Evolutionary conservation across 1,140 invertebrate species (phyloP).

Genomic region (Oreohelix idahoensis): DNA sequence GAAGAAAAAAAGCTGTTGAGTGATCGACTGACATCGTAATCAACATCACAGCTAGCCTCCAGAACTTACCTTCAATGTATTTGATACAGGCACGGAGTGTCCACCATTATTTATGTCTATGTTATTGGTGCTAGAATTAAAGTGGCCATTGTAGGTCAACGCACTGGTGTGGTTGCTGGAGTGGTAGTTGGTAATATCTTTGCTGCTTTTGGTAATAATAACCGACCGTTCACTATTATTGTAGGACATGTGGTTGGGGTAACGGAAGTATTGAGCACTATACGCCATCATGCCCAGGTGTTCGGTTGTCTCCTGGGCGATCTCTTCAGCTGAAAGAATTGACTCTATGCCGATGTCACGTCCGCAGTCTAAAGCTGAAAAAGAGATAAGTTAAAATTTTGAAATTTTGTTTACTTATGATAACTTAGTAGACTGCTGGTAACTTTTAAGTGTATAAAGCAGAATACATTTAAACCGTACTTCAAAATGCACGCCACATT

Average conservation of each 20-base stretch:
- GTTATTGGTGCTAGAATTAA: background rate
- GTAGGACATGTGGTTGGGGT: background rate
- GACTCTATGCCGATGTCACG: constrained; percentile 83
- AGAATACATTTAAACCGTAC: too few species aligned
- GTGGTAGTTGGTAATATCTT: background rate
- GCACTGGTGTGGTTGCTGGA: background rate
- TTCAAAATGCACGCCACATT: too few species aligned
- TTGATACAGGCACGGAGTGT: background rate
- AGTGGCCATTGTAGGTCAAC: background rate
- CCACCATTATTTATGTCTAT: background rate
- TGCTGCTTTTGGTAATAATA: background rate
- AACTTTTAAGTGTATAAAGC: too few species aligned
- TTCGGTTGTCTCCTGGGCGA: constrained; percentile 92
- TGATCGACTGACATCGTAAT: too few species aligned
- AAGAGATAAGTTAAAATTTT: too few species aligned
- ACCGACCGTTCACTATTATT: background rate
- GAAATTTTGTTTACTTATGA: too few species aligned
- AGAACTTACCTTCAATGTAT: background rate
- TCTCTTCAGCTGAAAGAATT: constrained; percentile 90
- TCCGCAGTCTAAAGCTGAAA: constrained; percentile 70
- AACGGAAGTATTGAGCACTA: constrained; percentile 81
- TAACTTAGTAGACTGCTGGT: too few species aligned
- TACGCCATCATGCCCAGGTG: constrained; percentile 97
- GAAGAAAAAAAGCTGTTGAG: too few species aligned
- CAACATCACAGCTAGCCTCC: too few species aligned